Conservation (phyloP, 2,888 invertebrate genomes). For the Xestia sexstrigata region DNA sequence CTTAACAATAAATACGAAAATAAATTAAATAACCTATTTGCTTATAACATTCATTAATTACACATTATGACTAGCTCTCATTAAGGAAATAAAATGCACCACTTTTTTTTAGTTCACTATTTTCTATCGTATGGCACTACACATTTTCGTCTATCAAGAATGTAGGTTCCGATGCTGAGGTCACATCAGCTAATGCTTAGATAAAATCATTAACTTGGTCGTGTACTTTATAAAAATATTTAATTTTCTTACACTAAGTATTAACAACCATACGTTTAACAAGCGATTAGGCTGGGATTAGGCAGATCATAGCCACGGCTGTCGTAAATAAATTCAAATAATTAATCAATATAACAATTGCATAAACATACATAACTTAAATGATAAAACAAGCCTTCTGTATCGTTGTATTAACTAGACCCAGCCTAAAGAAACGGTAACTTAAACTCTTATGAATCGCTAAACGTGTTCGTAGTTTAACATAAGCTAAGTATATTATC, state of each 20-base stretch:
- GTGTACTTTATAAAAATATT: constrained; percentile 85
- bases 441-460: constrained; percentile 60
- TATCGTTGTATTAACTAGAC: constrained; percentile 54
- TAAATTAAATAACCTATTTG: constrained; percentile 75
- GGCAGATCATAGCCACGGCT: constrained; percentile 45
- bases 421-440: constrained; percentile 69
- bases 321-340: constrained; percentile 53
- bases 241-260: constrained; percentile 78
- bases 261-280: constrained; percentile 75
- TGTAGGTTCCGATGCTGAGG: constrained; percentile 62
- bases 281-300: constrained; percentile 67
- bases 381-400: constrained; percentile 39
- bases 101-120: constrained; percentile 75
- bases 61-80: constrained; percentile 86
- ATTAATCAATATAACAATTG: constrained; percentile 54
- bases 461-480: constrained; percentile 42
- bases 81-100: constrained; percentile 86
- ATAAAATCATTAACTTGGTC: constrained; percentile 83
- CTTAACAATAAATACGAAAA: constrained; percentile 68
- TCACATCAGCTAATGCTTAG: constrained; percentile 65
- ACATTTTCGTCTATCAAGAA: constrained; percentile 64
- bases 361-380: constrained; percentile 51
- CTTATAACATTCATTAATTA: constrained; percentile 73
- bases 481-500: constrained; percentile 40
- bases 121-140: constrained; percentile 80